Percentiles rank a stretch among this genome's conserved stretches.
Conservation (phyloP, 2,888 invertebrate species). For the Heteropelma amictum region DNA sequence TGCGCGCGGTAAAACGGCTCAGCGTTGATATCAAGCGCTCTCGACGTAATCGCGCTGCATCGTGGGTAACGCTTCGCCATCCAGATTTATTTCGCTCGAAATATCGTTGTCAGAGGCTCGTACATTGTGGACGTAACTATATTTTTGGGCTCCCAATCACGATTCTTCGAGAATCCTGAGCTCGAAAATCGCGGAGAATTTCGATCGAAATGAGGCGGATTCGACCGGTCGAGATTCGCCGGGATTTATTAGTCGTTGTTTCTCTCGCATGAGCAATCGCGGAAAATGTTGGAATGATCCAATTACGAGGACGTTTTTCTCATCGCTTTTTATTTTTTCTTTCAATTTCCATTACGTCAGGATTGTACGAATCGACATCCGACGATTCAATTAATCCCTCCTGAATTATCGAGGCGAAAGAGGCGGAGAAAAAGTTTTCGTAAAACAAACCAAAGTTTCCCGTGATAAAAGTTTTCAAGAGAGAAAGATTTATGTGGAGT, state of each 20-base stretch:
- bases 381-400: slow-evolving; percentile 37
- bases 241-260: too few species aligned
- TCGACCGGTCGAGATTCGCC: too few species aligned
- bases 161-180: not conserved
- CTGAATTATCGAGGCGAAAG: not conserved
- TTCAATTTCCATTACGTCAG: too few species aligned
- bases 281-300: too few species aligned
- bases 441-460: too few species aligned
- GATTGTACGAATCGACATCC: too few species aligned
- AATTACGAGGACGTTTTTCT: too few species aligned
- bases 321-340: too few species aligned
- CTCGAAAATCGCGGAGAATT: not conserved
- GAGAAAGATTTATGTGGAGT: not conserved
- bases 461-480: too few species aligned
- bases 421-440: slow-evolving; percentile 1
- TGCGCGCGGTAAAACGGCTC: not conserved
- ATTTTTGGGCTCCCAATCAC: slow-evolving; percentile 19
- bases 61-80: not conserved
- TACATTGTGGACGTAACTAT: not conserved
- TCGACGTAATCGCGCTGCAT: not conserved
- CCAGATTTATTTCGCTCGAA: not conserved
- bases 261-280: too few species aligned
- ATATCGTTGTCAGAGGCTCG: not conserved
- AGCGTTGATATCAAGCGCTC: not conserved
- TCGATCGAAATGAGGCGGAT: not conserved